Evolutionary conservation across 64 coral and sea anemone genomes (phyloP).

Genomic region (Montipora sp.): DNA sequence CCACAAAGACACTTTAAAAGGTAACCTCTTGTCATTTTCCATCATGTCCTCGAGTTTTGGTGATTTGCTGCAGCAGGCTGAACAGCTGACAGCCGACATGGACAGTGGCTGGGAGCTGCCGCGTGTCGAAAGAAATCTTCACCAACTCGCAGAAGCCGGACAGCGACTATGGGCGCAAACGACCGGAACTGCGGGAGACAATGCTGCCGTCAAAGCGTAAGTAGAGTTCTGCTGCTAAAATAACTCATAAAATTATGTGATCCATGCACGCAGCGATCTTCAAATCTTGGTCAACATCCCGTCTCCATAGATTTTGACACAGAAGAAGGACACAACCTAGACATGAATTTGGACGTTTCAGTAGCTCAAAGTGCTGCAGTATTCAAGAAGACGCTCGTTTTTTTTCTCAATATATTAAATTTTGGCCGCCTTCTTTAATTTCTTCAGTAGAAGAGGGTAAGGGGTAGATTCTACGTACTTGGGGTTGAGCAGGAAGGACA

Average conservation of each 20-base stretch:
- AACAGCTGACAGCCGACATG: conserved; percentile 97
- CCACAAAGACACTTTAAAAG: background rate
- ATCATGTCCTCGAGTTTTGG: conserved; percentile 91
- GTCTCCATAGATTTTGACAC: too few relatives aligned
- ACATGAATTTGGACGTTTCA: too few relatives aligned
- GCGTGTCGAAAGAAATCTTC: conserved; percentile 90
- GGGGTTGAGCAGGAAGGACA: too few relatives aligned
- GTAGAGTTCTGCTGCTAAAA: background rate
- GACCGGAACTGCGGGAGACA: conserved; percentile 76
- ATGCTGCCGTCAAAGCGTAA: conserved; percentile 98
- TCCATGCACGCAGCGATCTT: too few relatives aligned
- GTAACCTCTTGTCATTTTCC: background rate
- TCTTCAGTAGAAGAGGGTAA: too few relatives aligned
- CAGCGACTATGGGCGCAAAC: conserved; percentile 87
- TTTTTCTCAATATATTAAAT: too few relatives aligned
- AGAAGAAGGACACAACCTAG: too few relatives aligned
- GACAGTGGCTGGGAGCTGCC: conserved; percentile 96
- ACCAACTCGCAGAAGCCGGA: conserved; percentile 94
- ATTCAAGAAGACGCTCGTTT: too few relatives aligned
- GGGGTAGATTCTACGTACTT: too few relatives aligned
- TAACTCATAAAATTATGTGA: background rate
- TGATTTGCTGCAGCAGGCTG: conserved; percentile 94
- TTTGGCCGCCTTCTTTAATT: too few relatives aligned
- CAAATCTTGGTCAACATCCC: too few relatives aligned
- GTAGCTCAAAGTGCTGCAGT: too few relatives aligned